Percentiles rank a stretch among this genome's conserved stretches.
Evolutionary conservation across 2,113 vertebrate species (phyloP).

Genomic region (Panthera uncia): DNA sequence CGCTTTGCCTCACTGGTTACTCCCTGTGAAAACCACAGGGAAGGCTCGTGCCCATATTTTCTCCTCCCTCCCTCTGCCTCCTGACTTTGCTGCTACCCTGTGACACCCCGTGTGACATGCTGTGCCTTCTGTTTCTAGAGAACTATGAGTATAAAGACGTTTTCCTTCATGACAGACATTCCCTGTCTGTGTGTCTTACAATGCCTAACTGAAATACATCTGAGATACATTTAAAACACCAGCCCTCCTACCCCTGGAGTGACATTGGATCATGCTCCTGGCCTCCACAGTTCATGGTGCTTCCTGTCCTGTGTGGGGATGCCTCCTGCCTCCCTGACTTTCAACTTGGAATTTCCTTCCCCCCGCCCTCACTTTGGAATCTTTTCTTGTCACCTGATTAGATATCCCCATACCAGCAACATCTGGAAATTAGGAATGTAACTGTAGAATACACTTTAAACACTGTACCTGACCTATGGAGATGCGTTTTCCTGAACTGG

Average conservation of each 20-base stretch:
- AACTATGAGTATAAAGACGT: background rate
- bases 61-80: background rate
- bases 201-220: background rate
- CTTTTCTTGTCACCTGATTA: background rate
- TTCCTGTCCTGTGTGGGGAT: background rate
- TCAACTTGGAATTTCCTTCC: background rate
- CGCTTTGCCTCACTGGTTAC: background rate
- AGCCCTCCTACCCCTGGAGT: background rate
- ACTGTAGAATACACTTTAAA: too few species aligned
- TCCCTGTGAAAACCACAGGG: background rate
- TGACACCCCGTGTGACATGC: fast-evolving
- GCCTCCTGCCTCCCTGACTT: background rate
- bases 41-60: background rate
- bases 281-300: too few species aligned
- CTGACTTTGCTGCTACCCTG: background rate
- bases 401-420: background rate
- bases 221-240: background rate
- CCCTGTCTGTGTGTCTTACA: background rate
- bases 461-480: background rate
- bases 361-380: fast-evolving
- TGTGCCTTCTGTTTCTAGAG: background rate
- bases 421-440: background rate
- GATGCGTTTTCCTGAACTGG: background rate
- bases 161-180: background rate
- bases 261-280: too few species aligned